Conservation (phyloP, 2,888 invertebrate genomes). For the Seladonia tumulorum region DNA sequence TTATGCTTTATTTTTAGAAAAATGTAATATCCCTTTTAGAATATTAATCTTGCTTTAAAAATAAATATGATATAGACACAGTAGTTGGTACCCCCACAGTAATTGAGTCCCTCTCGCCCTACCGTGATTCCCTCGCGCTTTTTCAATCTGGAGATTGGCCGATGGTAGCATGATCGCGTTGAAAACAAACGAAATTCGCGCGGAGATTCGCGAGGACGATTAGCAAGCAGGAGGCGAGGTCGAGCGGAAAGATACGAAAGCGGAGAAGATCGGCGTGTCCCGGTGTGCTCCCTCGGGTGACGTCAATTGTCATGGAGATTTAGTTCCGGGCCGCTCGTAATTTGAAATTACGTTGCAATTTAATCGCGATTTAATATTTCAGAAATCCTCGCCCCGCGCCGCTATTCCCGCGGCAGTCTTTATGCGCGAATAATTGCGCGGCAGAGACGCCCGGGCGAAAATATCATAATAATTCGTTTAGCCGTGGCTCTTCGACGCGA, state of each 20-base stretch:
- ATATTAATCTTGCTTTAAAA: too few species aligned
- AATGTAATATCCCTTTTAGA: too few species aligned
- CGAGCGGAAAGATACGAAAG: conserved; percentile 26
- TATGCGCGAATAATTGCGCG: conserved; percentile 2
- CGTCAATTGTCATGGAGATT: conserved; percentile 64
- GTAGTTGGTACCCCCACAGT: too few species aligned
- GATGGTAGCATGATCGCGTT: background rate
- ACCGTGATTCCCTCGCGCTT: too few species aligned
- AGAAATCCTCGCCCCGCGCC: background rate
- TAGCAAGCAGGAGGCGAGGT: background rate
- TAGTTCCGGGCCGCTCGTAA: conserved; percentile 66
- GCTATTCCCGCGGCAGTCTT: conserved; percentile 22
- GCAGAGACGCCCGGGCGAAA: background rate
- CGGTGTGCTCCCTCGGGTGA: conserved; percentile 8
- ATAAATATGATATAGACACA: too few species aligned
- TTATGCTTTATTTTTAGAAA: too few species aligned
- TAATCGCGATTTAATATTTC: conserved; percentile 43
- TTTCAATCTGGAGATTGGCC: background rate
- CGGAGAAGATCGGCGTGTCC: conserved; percentile 35
- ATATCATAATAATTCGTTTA: conserved; percentile 6
- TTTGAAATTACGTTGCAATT: conserved; percentile 72
- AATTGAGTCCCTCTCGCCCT: too few species aligned
- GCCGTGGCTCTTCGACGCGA: background rate
- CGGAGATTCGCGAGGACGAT: background rate
- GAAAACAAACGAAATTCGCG: background rate